phyloP scores from a whole-genome alignment of 2,113 vertebrate species.

The Lates calcarifer region DNA sequence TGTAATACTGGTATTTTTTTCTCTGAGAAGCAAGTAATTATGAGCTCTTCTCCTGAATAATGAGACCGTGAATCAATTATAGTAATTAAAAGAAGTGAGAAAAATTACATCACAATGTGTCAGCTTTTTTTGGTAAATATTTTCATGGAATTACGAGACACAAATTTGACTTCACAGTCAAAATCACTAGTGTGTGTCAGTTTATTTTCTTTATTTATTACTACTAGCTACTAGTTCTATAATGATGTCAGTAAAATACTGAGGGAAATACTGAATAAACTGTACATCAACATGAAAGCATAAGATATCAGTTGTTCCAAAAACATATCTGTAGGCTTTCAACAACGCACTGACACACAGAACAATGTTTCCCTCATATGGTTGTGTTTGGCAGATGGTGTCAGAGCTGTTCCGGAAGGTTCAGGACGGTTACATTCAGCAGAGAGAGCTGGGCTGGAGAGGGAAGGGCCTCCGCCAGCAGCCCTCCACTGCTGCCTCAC shows the following conservation, averaged over 20 bases:
- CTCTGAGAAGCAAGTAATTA: no score
- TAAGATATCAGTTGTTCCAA: background rate
- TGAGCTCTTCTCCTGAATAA: no score
- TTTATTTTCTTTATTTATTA: no score
- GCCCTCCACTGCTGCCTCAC: constrained; percentile 83
- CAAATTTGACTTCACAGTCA: background rate
- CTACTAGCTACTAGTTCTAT: no score
- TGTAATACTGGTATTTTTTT: no score
- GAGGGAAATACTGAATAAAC: background rate
- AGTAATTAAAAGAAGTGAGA: no score
- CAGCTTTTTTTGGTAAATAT: background rate
- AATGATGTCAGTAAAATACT: background rate
- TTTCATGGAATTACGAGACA: background rate
- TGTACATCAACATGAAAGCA: background rate
- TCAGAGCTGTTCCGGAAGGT: constrained; percentile 88
- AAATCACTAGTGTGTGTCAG: no score
- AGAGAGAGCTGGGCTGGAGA: constrained; percentile 75
- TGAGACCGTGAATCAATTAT: no score
- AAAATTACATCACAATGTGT: no score
- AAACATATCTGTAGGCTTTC: background rate
- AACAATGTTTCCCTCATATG: background rate
- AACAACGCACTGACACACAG: no score
- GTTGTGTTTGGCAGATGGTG: constrained; percentile 82
- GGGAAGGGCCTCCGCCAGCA: constrained; percentile 79
- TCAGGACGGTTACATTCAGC: constrained; percentile 79